A percentile compares a stretch with the other conserved stretches of the same genome.
These are phyloP conservation scores for Drosophila parthenogenetica DNA, from an alignment of 2,888 invertebrate species.

Conservation along the genomic window DNA sequence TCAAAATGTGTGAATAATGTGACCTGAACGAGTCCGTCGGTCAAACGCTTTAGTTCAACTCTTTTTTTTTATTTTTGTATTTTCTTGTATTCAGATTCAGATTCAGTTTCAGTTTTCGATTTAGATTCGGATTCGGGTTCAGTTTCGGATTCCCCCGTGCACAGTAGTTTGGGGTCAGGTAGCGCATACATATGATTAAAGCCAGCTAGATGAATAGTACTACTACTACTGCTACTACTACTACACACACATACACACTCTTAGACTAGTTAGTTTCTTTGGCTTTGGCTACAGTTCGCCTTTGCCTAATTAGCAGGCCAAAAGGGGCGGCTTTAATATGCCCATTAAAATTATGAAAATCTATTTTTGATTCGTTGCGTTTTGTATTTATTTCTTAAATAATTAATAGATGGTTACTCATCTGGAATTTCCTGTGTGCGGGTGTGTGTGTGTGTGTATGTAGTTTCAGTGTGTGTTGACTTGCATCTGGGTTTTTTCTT, in stretches of 20 bases:
- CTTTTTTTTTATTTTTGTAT: not conserved
- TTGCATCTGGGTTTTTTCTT: slow-evolving; percentile 8
- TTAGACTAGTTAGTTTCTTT: slow-evolving; percentile 7
- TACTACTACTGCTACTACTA: too few relatives aligned
- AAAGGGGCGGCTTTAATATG: slow-evolving; percentile 76
- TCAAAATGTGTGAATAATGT: slow-evolving; percentile 77
- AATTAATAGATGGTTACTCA: slow-evolving; percentile 48
- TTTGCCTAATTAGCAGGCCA: slow-evolving; percentile 65
- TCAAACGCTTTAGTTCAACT: slow-evolving; percentile 22
- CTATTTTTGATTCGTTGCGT: slow-evolving; percentile 48
- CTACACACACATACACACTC: slow-evolving; percentile 2
- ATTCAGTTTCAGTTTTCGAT: not conserved
- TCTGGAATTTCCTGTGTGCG: slow-evolving; percentile 62
- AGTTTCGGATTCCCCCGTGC: slow-evolving; percentile 9
- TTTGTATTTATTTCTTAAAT: slow-evolving; percentile 13
- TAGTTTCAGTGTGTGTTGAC: not conserved
- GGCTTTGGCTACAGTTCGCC: slow-evolving; percentile 10
- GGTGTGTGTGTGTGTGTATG: too few relatives aligned
- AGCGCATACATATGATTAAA: slow-evolving; percentile 43
- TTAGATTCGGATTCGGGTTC: not conserved
- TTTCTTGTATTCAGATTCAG: not conserved
- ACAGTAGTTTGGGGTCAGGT: slow-evolving; percentile 58
- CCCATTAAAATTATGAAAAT: slow-evolving; percentile 78
- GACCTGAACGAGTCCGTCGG: slow-evolving; percentile 70
- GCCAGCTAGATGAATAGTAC: slow-evolving; percentile 7